Conservation (phyloP, 30 jellyfish, hydroid and myxozoan genomes). For the Rhopilema esculentum region DNA sequence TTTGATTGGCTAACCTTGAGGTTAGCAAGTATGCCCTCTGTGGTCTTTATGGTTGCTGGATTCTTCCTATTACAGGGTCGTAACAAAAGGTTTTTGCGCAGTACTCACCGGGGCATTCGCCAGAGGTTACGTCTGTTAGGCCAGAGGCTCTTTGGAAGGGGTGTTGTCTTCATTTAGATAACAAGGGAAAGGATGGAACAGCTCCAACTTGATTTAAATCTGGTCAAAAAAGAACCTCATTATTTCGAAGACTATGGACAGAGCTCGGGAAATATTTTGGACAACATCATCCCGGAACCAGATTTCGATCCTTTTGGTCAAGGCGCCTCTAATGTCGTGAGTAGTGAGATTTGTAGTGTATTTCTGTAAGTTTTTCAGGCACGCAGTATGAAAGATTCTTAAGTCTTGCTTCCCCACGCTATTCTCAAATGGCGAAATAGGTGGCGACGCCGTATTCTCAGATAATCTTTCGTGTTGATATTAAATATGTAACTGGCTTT, state of each 20-base stretch:
- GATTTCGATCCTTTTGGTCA: slow-evolving; percentile 89
- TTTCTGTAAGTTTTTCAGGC: not conserved
- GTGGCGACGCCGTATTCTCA: too few species aligned
- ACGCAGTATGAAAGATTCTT: not conserved
- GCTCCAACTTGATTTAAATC: slow-evolving; percentile 82
- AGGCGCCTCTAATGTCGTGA: slow-evolving; percentile 73
- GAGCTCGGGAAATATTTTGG: slow-evolving; percentile 84
- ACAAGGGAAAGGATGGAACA: slow-evolving; percentile 59
- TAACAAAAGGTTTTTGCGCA: slow-evolving; percentile 32
- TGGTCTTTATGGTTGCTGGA: slow-evolving; percentile 47
- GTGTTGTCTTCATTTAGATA: slow-evolving; percentile 32
- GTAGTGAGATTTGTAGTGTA: slow-evolving; percentile 9
- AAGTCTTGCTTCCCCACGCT: too few species aligned
- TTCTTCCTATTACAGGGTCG: slow-evolving; percentile 8
- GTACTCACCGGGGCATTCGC: slow-evolving; percentile 68
- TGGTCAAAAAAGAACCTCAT: slow-evolving; percentile 84
- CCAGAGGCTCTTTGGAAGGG: slow-evolving; percentile 35
- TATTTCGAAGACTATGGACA: slow-evolving; percentile 93
- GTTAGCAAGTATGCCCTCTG: slow-evolving; percentile 21
- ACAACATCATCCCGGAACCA: slow-evolving; percentile 84
- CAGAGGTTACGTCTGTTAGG: slow-evolving; percentile 22
- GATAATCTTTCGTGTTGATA: not conserved
- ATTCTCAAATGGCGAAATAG: too few species aligned
- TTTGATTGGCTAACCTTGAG: slow-evolving; percentile 51
- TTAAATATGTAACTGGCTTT: not conserved